Base-by-base conservation (phyloP, 2,113 vertebrate genomes). In the Seriola dumerili region DNA sequence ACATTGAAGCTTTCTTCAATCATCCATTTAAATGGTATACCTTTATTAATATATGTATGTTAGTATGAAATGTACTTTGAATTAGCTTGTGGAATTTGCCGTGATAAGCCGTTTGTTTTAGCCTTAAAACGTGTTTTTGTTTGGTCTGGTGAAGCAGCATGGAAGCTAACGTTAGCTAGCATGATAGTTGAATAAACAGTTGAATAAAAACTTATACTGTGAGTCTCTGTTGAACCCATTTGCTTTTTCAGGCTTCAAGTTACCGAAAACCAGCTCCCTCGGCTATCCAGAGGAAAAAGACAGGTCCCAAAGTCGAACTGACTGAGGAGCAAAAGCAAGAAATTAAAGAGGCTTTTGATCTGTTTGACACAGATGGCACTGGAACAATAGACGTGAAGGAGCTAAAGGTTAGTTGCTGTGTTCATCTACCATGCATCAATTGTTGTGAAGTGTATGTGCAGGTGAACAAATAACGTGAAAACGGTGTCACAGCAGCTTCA, bases 311-410 rank as follows among this genome's bases (percentile, higher is more conserved):
- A 92, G 81, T 92, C 8, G 97, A 99, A 29, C 84, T 98, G 75
- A 97, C 95, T 1, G 98, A 98, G 88, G 96, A 97, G 52, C 97
- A 97, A 83, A 97, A 96, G 84, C 97, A 97, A 86, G 97, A 99
- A 90, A 97, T 99, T 73, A 96, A 96, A 89, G 97, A 99, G 85
- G 97, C 97, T 7, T 99, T 99, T 80, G 97, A 98, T 80, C 93
- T 99, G 66, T 99, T 99, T 55, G 97, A 99, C 84, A 94, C 97
- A 0, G 96, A 99, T 80, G 97, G 97, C 11, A 96, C 96, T 73
- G 98, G 97, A 38, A 96, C 91, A 59, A 98, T 99, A 19, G 97
- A 98, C 79, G 94, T 98, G 55, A 98, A 97, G 91, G 98, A 99
- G 91, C 81, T 99, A 9, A 97, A 99, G 96, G 97, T 98, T 40